Base-by-base conservation (phyloP, 2,113 vertebrate species). In the Regulus satrapa region DNA sequence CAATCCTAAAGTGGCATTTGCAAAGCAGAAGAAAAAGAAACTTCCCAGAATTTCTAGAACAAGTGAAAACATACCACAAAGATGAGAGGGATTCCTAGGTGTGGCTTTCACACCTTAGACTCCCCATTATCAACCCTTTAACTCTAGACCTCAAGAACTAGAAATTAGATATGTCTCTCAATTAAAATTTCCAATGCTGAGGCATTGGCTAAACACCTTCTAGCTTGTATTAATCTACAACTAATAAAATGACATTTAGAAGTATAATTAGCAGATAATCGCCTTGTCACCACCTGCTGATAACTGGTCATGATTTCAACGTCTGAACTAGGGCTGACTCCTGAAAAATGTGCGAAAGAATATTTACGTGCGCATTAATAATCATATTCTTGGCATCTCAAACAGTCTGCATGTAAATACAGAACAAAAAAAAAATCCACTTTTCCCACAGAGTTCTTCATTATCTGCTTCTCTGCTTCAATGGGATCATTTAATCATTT, bases 391-490 rank as follows among this genome's bases (percentile, higher is more conserved):
- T 95, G 83, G 52, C 72, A 85, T 64, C 25, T 81, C 71, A 85
- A 90, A 51, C 29, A 86, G 43, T 83, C 69, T 58, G 25, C 79
- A 93, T 83, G 29, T 82, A 93, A 87, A 93, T 91, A 40, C 31
- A 59, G 38, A 6, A 31, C 23, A 38, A 23, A 38, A 40, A 48
- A 46, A 77, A 32, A 25, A 31, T 20, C 5, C 13, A 61, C 63
- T 93, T 94, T 96, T 96, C 80, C 84, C 56, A 83, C 49, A 75
- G 83, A 95, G 73, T 71, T 97, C 49, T 45, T 96, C 67, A 93
- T 94, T 93, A 92, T 95, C 74, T 94, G 91, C 93, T 95, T 95
- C 94, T 95, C 74, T 94, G 91, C 93, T 95, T 95, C 94, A 95
- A 12, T 88, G 87, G 85, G 85, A 95, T 76, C 76, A 93, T 95